Base-by-base conservation (phyloP, 2,888 invertebrate genomes). In the Megamerina dolium region DNA sequence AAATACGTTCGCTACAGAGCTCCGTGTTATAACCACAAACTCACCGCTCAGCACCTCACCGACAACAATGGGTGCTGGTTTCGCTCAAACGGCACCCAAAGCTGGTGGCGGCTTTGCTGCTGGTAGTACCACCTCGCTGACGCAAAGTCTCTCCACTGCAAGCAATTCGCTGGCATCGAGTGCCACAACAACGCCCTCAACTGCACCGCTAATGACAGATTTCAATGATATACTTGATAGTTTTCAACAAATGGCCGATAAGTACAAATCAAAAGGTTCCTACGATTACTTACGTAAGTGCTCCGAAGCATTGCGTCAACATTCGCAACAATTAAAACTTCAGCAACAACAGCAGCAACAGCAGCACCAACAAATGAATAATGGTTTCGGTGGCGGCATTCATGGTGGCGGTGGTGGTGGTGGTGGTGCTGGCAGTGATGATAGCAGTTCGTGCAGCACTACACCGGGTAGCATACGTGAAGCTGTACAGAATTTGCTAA, bases 381-480 rank as follows among this genome's bases (percentile, higher is more conserved):
- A 13, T 45, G 49, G 10, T 49, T 53, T 2, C 46, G 36, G 8
- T 37, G 43, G 20, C 35, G 45, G 18, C 41, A n/a, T n/a, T n/a
- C 42, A 20, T 46, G 48, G 10, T 45, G 46, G 9, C 44, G 50
- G 14, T 30, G 42, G 29, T 16, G 51, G 51, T 16, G 61, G 59
- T 23, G 61, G 62, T 43, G 27, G 17, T n/a, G 34, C 27, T 10
- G 55, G 53, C n/a, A 61, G 63, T 38, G 68, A 70, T 21, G 67
- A 68, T 39, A 65, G 69, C 45, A 68, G 66, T 45, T 65, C 66
- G 9, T 64, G 70, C 50, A 66, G 66, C 50, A 69, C 73, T 57
- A 80, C 80, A 19, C 79, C 80, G 12, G 78, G 79, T 5, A 79
- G 83, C 18, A 82, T 83, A 20, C 74, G 83, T 1, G 82, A 83